A percentile compares a stretch with the other conserved stretches of the same genome.
phyloP scores from a whole-genome alignment of 2,888 invertebrate species.

The Anodontia alba region DNA sequence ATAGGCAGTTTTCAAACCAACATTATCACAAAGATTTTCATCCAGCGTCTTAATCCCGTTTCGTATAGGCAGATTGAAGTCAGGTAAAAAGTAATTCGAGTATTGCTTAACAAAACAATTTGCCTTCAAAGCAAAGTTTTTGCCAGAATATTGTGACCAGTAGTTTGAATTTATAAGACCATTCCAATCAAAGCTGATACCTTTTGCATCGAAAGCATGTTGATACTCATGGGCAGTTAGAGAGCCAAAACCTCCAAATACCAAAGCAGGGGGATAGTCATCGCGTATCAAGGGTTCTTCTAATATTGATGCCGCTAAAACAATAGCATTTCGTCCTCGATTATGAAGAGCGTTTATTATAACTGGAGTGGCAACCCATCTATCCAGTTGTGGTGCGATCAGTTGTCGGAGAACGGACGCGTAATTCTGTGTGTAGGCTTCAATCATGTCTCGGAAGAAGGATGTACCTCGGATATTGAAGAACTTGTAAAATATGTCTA shows the following conservation, averaged over 20 bases:
- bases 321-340: conserved; percentile 20
- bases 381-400: neutral
- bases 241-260: conserved; percentile 31
- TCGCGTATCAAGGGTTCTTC: conserved; percentile 18
- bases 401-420: conserved; percentile 8
- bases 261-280: conserved; percentile 24
- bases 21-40: conserved; percentile 28
- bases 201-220: conserved; percentile 32
- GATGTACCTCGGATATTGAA: neutral
- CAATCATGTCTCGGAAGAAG: conserved; percentile 33
- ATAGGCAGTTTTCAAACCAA: conserved; percentile 24
- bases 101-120: conserved; percentile 32
- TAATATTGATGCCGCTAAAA: conserved; percentile 20
- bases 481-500: conserved; percentile 8
- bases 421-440: conserved; percentile 19
- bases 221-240: conserved; percentile 31
- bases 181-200: conserved; percentile 32
- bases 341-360: conserved; percentile 22
- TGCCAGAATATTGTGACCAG: conserved; percentile 18
- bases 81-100: conserved; percentile 30
- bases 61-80: neutral
- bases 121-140: neutral
- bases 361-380: conserved; percentile 24
- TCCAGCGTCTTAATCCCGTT: conserved; percentile 38
- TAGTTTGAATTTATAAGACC: conserved; percentile 6